A percentile compares a stretch with the other conserved stretches of the same genome.
Conservation (phyloP, 2,113 vertebrate species). For the Apteryx mantelli region DNA sequence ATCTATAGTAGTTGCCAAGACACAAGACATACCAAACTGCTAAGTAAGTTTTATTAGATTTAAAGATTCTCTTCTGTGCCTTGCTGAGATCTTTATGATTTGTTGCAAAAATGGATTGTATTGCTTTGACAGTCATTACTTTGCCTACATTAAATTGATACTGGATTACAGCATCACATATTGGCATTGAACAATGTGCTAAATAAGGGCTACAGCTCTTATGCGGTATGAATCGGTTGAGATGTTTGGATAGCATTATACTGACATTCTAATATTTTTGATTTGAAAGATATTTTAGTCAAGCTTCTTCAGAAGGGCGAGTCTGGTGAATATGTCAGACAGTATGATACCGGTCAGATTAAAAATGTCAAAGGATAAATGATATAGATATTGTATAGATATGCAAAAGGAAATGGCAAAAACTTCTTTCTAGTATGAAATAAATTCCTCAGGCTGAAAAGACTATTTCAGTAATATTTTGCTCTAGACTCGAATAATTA, state of each 20-base stretch:
- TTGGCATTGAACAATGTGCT: background rate
- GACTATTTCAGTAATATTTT: background rate
- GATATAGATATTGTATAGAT: background rate
- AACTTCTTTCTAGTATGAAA: background rate
- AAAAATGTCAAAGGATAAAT: background rate
- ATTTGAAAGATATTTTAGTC: background rate
- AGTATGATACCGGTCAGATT: background rate
- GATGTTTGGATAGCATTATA: background rate
- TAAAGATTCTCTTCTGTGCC: background rate
- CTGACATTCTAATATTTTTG: background rate
- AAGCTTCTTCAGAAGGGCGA: background rate
- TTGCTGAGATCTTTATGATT: background rate
- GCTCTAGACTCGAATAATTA: background rate
- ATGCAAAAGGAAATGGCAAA: background rate
- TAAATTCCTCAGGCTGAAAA: background rate
- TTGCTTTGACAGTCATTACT: slow-evolving; percentile 3
- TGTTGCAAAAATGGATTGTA: background rate
- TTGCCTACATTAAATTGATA: background rate
- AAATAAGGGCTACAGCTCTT: background rate
- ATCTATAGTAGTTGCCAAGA: background rate
- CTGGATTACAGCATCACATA: background rate
- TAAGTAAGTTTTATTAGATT: background rate
- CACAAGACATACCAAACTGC: background rate
- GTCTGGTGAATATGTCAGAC: background rate
- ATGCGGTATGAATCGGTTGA: background rate